These are phyloP conservation scores for Labeo calbasu DNA, from an alignment of 2,797 vertebrate species.

Conservation along the genomic window DNA sequence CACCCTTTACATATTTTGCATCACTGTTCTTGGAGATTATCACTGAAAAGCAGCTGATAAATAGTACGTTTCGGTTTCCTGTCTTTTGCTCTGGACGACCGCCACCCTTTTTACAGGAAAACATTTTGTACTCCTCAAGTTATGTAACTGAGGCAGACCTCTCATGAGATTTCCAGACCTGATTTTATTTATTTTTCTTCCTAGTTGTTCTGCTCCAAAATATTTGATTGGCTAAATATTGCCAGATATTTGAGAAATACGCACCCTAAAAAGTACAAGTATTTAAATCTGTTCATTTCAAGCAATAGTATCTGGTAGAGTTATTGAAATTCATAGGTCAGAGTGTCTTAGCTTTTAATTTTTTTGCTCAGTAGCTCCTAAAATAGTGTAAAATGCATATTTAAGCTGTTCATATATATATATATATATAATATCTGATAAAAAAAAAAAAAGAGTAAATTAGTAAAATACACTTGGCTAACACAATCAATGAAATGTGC, in stretches of 20 bases:
- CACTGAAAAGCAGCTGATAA: no score
- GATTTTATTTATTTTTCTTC: neutral
- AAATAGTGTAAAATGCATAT: no score
- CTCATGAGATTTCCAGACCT: neutral
- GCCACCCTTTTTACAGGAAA: neutral
- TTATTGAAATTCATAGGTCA: neutral
- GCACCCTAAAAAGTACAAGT: neutral
- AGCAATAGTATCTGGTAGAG: neutral
- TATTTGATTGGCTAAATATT: no score
- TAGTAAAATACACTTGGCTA: no score
- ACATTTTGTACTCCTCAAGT: neutral
- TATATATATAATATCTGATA: no score
- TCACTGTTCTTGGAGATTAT: neutral
- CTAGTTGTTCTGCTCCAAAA: neutral
- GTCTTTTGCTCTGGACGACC: neutral
- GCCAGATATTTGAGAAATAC: neutral
- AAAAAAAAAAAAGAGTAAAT: no score
- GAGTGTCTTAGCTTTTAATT: neutral
- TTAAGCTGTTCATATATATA: no score
- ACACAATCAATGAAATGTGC: no score
- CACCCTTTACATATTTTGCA: neutral
- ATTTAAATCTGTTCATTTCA: neutral
- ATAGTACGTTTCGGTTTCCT: neutral
- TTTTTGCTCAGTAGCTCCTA: no score
- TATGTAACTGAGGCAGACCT: neutral